A percentile compares a stretch with the other conserved stretches of the same genome.
Conservation (phyloP, 2,797 vertebrate species). For the Microhierax caerulescens region DNA sequence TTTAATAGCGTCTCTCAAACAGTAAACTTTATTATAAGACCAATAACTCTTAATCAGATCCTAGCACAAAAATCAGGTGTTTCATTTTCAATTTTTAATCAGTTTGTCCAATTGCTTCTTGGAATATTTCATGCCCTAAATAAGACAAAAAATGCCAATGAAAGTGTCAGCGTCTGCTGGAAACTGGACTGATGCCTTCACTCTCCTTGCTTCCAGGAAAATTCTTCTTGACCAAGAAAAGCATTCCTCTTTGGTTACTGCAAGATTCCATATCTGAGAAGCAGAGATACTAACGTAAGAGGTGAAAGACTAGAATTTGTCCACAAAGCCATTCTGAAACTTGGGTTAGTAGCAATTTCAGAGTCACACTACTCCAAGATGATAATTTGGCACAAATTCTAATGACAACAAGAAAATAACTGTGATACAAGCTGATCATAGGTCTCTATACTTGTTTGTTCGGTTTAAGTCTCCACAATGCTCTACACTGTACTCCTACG, state of each 20-base stretch:
- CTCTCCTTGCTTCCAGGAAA: constrained; percentile 25
- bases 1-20: constrained; percentile 15
- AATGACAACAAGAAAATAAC: not conserved
- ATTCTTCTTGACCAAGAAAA: constrained; percentile 28
- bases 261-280: constrained; percentile 17
- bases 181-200: constrained; percentile 34
- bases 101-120: not conserved
- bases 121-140: constrained; percentile 21
- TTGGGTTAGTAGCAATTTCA: not conserved
- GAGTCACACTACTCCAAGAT: not conserved
- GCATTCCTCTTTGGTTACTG: constrained; percentile 28
- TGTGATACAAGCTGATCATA: not conserved
- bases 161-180: constrained; percentile 35
- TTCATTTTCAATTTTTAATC: constrained; percentile 61
- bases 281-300: not conserved
- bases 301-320: not conserved
- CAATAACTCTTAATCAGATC: constrained; percentile 31
- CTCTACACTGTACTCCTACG: not conserved
- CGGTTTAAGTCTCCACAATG: not conserved
- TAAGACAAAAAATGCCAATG: constrained; percentile 42
- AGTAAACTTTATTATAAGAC: constrained; percentile 43
- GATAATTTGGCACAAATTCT: not conserved
- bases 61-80: constrained; percentile 51
- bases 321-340: not conserved
- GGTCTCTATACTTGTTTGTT: not conserved